Percentiles rank a stretch among this genome's conserved stretches.
Evolutionary conservation across 2,888 invertebrate genomes (phyloP).

Genomic region (Cloeon dipterum): DNA sequence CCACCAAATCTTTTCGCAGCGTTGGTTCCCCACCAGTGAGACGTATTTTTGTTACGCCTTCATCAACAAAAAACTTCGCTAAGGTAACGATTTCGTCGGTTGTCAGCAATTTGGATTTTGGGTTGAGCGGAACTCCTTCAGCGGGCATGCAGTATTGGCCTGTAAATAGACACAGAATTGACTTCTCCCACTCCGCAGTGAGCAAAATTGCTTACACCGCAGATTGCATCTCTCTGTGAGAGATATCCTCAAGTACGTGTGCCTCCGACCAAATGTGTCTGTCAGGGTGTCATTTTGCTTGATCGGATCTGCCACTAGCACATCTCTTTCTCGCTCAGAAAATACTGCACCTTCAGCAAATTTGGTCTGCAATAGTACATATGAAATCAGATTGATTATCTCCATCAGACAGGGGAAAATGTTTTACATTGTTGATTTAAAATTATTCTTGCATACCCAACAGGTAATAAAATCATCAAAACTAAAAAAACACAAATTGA

Average conservation of each 20-base stretch:
- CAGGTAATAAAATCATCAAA: too few relatives aligned
- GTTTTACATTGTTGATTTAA: too few relatives aligned
- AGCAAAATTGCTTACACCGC: constrained; percentile 48
- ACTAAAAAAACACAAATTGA: too few relatives aligned
- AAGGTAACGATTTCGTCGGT: constrained; percentile 60
- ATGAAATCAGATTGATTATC: too few relatives aligned
- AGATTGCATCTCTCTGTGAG: constrained; percentile 91
- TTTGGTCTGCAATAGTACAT: too few relatives aligned
- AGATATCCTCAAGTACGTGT: constrained; percentile 86
- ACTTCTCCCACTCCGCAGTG: neutral
- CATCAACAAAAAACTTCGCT: constrained; percentile 58
- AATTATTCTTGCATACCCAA: too few relatives aligned
- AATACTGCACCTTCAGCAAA: too few relatives aligned
- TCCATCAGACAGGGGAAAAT: too few relatives aligned
- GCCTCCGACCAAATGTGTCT: constrained; percentile 70
- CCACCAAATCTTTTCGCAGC: constrained; percentile 61
- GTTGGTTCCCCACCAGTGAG: constrained; percentile 96
- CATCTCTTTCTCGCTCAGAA: too few relatives aligned
- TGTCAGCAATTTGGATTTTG: constrained; percentile 47
- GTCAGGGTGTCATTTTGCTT: constrained; percentile 24
- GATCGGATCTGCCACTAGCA: too few relatives aligned
- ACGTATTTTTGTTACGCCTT: constrained; percentile 81
- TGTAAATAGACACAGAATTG: constrained; percentile 16
- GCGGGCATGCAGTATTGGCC: constrained; percentile 98
- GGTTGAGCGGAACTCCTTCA: constrained; percentile 69